Percentiles rank a stretch among this genome's conserved stretches.
phyloP scores from a whole-genome alignment of 2,888 invertebrate genomes.

The Agonopterix alstromeriana region DNA sequence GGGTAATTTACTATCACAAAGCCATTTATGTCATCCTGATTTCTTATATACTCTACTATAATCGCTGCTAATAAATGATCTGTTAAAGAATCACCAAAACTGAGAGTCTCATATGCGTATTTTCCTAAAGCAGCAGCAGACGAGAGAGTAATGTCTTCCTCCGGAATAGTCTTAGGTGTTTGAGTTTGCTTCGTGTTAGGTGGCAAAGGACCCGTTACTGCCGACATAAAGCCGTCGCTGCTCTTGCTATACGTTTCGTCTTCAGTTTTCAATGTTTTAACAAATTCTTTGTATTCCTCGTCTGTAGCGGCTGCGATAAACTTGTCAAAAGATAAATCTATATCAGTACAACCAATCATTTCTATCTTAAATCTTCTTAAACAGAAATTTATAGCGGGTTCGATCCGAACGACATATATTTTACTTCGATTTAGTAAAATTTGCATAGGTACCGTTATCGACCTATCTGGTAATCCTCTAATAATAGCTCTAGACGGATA shows the following conservation, averaged over 20 bases:
- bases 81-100: slow-evolving; percentile 69
- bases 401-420: slow-evolving; percentile 61
- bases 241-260: slow-evolving; percentile 38
- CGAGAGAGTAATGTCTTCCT: slow-evolving; percentile 72
- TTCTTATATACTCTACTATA: slow-evolving; percentile 78
- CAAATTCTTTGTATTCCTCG: slow-evolving; percentile 48
- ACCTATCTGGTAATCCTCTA: slow-evolving; percentile 57
- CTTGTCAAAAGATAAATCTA: slow-evolving; percentile 61
- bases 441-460: slow-evolving; percentile 55
- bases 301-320: slow-evolving; percentile 37
- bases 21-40: slow-evolving; percentile 61
- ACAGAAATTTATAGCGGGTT: slow-evolving; percentile 76
- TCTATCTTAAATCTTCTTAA: slow-evolving; percentile 72
- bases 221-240: slow-evolving; percentile 30
- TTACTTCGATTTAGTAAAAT: slow-evolving; percentile 47
- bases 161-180: slow-evolving; percentile 78
- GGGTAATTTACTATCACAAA: slow-evolving; percentile 83
- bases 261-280: slow-evolving; percentile 49
- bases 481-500: slow-evolving; percentile 55
- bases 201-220: slow-evolving; percentile 33
- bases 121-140: slow-evolving; percentile 72
- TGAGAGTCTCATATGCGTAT: slow-evolving; percentile 71
- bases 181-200: slow-evolving; percentile 73
- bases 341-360: slow-evolving; percentile 64
- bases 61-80: slow-evolving; percentile 75